A percentile compares a stretch with the other conserved stretches of the same genome.
Conservation (phyloP, 2,888 invertebrate species). For the Steinernema carpocapsae region DNA sequence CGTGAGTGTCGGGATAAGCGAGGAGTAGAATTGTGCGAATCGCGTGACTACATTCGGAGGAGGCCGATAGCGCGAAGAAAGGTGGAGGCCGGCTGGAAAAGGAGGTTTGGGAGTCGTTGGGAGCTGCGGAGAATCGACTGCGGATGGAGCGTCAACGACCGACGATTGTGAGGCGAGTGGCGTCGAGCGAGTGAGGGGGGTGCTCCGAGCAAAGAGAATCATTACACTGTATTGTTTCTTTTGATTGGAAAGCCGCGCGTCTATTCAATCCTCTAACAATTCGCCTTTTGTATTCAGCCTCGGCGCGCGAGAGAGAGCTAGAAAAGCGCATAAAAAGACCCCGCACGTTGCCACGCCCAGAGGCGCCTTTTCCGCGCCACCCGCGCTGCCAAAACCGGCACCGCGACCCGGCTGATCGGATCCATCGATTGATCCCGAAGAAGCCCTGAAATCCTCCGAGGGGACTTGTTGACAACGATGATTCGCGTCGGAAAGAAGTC, state of each 20-base stretch:
- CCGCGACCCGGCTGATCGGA: background rate
- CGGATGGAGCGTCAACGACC: background rate
- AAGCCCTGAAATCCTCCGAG: background rate
- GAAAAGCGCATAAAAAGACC: conserved; percentile 34
- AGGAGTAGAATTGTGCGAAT: background rate
- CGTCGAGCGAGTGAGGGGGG: conserved; percentile 29
- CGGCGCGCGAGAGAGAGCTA: conserved; percentile 34
- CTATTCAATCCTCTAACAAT: conserved; percentile 39
- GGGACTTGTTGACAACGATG: background rate
- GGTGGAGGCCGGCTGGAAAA: conserved; percentile 17
- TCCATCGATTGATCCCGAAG: background rate
- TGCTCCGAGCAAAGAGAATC: conserved; percentile 43
- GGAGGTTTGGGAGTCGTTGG: conserved; percentile 1
- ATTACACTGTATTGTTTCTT: conserved; percentile 63
- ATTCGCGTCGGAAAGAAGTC: background rate
- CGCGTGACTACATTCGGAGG: conserved; percentile 20
- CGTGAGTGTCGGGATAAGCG: conserved; percentile 1
- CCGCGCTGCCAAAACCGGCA: background rate
- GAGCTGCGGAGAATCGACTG: conserved; percentile 6
- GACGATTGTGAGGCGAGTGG: conserved; percentile 30
- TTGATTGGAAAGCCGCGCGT: conserved; percentile 56
- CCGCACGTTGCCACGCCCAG: conserved; percentile 25
- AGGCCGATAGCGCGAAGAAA: background rate
- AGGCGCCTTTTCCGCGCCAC: conserved; percentile 26
- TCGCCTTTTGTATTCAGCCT: conserved; percentile 34